Evolutionary conservation across 1,140 invertebrate genomes (phyloP).

Genomic region (Augochlora pura): DNA sequence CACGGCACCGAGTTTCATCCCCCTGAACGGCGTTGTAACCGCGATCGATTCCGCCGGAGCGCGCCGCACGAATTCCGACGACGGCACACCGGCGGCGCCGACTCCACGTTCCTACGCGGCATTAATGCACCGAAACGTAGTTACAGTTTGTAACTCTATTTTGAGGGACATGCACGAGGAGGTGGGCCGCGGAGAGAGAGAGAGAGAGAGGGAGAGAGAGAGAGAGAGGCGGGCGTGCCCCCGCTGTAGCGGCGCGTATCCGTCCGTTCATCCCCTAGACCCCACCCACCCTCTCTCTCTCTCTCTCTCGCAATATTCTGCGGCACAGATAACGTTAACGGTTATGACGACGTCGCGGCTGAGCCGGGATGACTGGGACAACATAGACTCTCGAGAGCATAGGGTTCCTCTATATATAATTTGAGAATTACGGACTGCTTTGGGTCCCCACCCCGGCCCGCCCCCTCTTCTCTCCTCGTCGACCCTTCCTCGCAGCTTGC

Average conservation of each 20-base stretch:
- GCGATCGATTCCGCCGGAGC: constrained; percentile 69
- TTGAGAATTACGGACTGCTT: constrained; percentile 33
- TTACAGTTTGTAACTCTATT: constrained; percentile 79
- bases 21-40: constrained; percentile 62
- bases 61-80: constrained; percentile 54
- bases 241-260: constrained; percentile 12
- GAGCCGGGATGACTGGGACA: constrained; percentile 10
- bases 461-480: too few relatives aligned
- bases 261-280: constrained; percentile 1
- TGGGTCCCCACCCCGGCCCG: too few relatives aligned
- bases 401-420: constrained; percentile 31
- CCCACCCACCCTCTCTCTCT: too few relatives aligned
- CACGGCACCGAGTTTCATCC: constrained; percentile 7
- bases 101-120: constrained; percentile 63
- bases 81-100: constrained; percentile 50
- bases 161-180: constrained; percentile 67
- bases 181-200: too few relatives aligned
- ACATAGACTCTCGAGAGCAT: not conserved
- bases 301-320: constrained; percentile 67
- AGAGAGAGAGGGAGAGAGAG: too few relatives aligned
- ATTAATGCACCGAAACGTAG: constrained; percentile 78
- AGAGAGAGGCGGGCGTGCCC: too few relatives aligned
- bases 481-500: constrained; percentile 2
- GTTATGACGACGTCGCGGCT: constrained; percentile 56
- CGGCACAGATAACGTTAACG: constrained; percentile 56